Base-by-base conservation (phyloP, 2,113 vertebrate species). In the Brachionichthys hirsutus region DNA sequence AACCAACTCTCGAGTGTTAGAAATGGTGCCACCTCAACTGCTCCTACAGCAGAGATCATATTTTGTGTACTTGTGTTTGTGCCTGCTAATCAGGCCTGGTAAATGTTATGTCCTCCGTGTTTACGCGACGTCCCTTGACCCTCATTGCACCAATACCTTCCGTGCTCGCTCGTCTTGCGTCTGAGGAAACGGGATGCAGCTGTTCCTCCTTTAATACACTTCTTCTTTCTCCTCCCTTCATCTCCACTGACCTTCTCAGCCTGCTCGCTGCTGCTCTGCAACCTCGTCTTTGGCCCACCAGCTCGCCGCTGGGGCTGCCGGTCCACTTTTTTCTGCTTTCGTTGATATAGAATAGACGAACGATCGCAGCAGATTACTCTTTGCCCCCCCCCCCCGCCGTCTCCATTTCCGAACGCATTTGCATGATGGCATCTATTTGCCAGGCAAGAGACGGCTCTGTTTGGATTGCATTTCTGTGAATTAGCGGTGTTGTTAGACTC, bases 231-330 rank as follows among this genome's bases (percentile, higher is more conserved):
- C 35, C n/a, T 15, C 16, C 12, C 34, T 50, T 58, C 38, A 58
- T 84, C 78, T 78, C 73, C 62, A 38, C 65, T 91, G 87, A 89
- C 87, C 87, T 88, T 88, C 83, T 86, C 70, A 22, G 81, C 77
- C 79, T 74, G 67, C 53, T 69, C 15, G 42, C 57, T 73, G 75
- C 70, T 78, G 57, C 3, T 76, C 80, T 78, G 80, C 73, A 81
- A 79, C 65, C 56, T 86, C 80, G 84, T 66, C 78, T 78, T 58
- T 87, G 77, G 84, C 84, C 78, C 65, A 49, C 66, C 17, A 56
- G 73, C 82, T 80, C 62, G 71, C 48, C 22, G 71, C 80, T 75
- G 72, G 76, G 30, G 68, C 85, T 87, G 88, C 90, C 90, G 83
- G 68, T 62, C 53, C 34, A 41, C 64, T 81, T 91, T 89, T 85